Evolutionary conservation across 2,113 vertebrate species (phyloP).

Genomic region (Corythoichthys haematopterus): DNA sequence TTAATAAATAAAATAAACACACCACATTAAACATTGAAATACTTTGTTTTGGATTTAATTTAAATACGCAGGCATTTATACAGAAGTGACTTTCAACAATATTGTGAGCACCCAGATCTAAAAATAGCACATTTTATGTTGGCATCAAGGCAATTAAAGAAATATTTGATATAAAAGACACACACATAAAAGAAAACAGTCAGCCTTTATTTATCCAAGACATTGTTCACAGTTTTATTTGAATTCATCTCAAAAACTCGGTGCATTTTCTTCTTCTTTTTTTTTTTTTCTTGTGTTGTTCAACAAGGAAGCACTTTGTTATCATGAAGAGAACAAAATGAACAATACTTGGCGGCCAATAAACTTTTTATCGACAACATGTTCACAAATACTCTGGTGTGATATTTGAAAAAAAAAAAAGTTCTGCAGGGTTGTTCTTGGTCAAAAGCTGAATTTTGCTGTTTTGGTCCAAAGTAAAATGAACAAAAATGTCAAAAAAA

Average conservation of each 20-base stretch:
- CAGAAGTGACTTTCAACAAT: no score
- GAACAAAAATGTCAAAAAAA: constrained; percentile 66
- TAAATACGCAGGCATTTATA: background rate
- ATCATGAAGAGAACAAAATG: constrained; percentile 67
- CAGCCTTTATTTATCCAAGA: constrained; percentile 54
- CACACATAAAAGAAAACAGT: constrained; percentile 33
- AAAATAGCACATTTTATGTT: background rate
- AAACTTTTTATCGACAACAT: constrained; percentile 80
- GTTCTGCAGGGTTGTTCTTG: constrained; percentile 66
- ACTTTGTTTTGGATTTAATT: background rate
- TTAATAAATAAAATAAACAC: background rate
- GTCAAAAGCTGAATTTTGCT: constrained; percentile 58
- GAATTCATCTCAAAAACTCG: constrained; percentile 58
- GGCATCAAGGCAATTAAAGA: background rate
- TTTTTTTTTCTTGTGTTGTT: constrained; percentile 32
- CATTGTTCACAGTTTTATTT: constrained; percentile 76
- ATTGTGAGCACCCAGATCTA: background rate
- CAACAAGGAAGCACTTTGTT: constrained; percentile 75
- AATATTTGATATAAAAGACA: background rate
- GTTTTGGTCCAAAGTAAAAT: constrained; percentile 64
- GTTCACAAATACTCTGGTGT: constrained; percentile 84
- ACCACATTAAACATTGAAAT: background rate
- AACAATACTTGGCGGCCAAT: constrained; percentile 81
- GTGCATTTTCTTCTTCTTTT: constrained; percentile 37
- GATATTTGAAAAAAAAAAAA: constrained; percentile 68